These are phyloP conservation scores for Parthenolecanium corni DNA, from an alignment of 2,888 invertebrate species.

Conservation along the genomic window DNA sequence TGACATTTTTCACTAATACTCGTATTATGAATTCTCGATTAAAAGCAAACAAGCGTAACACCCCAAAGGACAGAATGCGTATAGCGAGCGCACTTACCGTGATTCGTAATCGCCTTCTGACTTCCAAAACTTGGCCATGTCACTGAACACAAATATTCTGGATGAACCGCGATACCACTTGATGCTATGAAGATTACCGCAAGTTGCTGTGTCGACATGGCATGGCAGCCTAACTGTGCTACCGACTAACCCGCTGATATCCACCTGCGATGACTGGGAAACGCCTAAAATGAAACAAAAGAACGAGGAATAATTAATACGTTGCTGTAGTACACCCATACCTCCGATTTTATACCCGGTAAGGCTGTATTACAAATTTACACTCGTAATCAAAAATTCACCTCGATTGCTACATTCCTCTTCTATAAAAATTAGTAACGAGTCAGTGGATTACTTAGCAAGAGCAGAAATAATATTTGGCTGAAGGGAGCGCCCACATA, in stretches of 20 bases:
- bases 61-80: too few species aligned
- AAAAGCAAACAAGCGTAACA: too few species aligned
- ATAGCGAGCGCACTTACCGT: constrained; percentile 13
- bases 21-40: too few species aligned
- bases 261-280: constrained; percentile 38
- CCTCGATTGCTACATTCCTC: too few species aligned
- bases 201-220: constrained; percentile 45
- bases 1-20: too few species aligned
- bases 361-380: too few species aligned
- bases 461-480: too few species aligned
- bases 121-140: constrained; percentile 38
- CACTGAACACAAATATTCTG: constrained; percentile 64
- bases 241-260: constrained; percentile 56
- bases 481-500: too few species aligned
- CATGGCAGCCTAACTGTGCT: constrained; percentile 59
- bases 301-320: constrained; percentile 1
- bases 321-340: not conserved
- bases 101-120: constrained; percentile 19
- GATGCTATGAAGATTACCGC: constrained; percentile 68
- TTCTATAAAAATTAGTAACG: too few species aligned
- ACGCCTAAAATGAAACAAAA: not conserved
- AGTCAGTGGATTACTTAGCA: too few species aligned
- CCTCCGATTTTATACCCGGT: too few species aligned
- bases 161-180: constrained; percentile 69
- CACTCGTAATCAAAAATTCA: too few species aligned